Evolutionary conservation across 2,888 invertebrate species (phyloP).

Genomic region (Ophonus ardosiacus): DNA sequence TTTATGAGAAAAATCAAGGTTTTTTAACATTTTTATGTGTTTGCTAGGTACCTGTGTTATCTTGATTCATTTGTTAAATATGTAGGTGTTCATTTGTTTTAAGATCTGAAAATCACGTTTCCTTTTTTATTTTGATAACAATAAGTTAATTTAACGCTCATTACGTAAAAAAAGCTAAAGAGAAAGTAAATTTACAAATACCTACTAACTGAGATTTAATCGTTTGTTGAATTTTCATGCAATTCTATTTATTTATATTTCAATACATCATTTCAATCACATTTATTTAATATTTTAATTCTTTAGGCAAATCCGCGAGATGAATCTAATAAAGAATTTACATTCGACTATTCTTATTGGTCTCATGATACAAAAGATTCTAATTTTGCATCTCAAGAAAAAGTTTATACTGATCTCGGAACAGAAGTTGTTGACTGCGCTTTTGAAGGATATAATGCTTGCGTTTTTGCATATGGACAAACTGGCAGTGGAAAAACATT

Average conservation of each 20-base stretch:
- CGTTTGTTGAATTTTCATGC: not conserved
- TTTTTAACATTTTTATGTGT: not conserved
- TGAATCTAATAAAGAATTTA: conserved; percentile 85
- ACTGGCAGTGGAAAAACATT: conserved; percentile 95
- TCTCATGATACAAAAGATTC: conserved; percentile 84
- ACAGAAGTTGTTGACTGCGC: conserved; percentile 89
- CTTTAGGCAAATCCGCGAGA: conserved; percentile 73
- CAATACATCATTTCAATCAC: not conserved
- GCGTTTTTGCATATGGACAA: conserved; percentile 94
- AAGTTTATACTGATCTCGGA: conserved; percentile 87
- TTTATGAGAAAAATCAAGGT: not conserved
- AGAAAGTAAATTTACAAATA: not conserved
- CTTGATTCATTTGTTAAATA: not conserved
- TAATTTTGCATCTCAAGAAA: conserved; percentile 89
- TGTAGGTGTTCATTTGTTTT: not conserved
- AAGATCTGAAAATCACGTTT: not conserved
- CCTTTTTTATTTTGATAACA: not conserved
- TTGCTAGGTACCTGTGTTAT: not conserved
- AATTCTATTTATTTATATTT: not conserved
- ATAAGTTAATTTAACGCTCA: not conserved
- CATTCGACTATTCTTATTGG: conserved; percentile 94
- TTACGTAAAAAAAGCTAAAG: not conserved
- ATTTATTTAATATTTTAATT: too few relatives aligned
- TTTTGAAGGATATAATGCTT: conserved; percentile 92
- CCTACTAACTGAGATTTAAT: not conserved